phyloP scores from a whole-genome alignment of 2,113 vertebrate genomes.

The Pantherophis guttatus region DNA sequence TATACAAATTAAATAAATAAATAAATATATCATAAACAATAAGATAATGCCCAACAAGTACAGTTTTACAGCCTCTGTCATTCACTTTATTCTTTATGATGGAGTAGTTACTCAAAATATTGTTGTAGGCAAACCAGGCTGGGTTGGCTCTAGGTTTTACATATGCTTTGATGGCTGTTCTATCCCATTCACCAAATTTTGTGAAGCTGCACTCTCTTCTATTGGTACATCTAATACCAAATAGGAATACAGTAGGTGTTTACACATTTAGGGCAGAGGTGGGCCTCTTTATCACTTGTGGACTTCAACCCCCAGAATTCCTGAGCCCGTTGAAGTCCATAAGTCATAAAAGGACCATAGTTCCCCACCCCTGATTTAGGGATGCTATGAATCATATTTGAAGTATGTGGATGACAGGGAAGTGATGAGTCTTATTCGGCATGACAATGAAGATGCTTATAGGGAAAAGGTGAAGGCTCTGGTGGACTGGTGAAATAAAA shows the following conservation, averaged over 20 bases:
- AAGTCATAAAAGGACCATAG: background rate
- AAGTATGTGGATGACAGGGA: too few species aligned
- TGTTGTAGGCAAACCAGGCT: background rate
- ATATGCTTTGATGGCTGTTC: background rate
- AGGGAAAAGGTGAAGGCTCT: too few species aligned
- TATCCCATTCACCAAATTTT: background rate
- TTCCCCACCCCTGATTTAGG: background rate
- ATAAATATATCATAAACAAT: conserved; percentile 3
- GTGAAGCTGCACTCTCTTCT: background rate
- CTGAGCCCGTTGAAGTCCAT: background rate
- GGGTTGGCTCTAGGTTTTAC: background rate
- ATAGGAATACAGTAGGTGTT: background rate
- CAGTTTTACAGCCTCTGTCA: background rate
- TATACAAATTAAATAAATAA: too few species aligned
- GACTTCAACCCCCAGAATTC: background rate
- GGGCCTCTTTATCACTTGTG: background rate
- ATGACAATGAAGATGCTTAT: too few species aligned
- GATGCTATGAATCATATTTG: too few species aligned
- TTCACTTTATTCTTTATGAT: background rate
- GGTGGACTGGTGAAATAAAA: too few species aligned
- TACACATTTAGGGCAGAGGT: background rate
- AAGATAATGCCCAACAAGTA: background rate
- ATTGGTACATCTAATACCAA: background rate
- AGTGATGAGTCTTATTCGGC: too few species aligned
- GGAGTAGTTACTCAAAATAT: background rate